Base-by-base conservation (phyloP, 1,140 invertebrate species). In the Carposina sasakii region DNA sequence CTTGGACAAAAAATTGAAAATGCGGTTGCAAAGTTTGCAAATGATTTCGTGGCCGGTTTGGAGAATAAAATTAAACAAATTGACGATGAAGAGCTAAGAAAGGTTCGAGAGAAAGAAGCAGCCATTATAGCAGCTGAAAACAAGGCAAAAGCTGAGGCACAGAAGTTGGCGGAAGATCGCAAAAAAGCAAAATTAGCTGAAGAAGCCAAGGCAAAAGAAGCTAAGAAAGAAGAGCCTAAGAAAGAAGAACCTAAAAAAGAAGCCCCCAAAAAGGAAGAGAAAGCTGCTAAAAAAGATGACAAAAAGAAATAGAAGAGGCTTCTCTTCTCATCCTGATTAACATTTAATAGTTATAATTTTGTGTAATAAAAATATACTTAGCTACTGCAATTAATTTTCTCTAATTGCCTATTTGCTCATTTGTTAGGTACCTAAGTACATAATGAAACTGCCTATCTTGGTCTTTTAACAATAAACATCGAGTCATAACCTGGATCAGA, bases 1-100 rank as follows among this genome's bases (percentile, higher is more conserved):
- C 22, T 15, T 12, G 76, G 72, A 8, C 60, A 67, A 51, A 62
- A 59, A 17, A 31, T 83, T 16, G 79, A 83, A 67, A 52, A 63
- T 10, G 16, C 41, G 13, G 57, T 55, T 13, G 65, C 53, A 26
- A 58, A 50, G 24, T 15, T 53, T 2, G 45, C 56, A 23, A 46
- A 77, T 46, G 43, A 37, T 28, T 54, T 79, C 19, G 71, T 79
- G 31, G 20, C 45, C 1, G 33, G 30, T 21, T 31, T 81, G 37
- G 39, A 62, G 48, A 40, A 43, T 28, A 50, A 43, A 43, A 71
- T 83, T 44, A 63, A 57, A 26, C 57, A 71, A 23, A 67, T 74
- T 16, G 78, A 79, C 36, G 53, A 42, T 13, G 65, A 60, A 55
- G 54, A 60, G 43, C 21, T 40, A 37, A 57, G 56, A 30, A 24